Evolutionary conservation across 2,797 vertebrate genomes (phyloP).

Genomic region (Amphiprion clarkii): DNA sequence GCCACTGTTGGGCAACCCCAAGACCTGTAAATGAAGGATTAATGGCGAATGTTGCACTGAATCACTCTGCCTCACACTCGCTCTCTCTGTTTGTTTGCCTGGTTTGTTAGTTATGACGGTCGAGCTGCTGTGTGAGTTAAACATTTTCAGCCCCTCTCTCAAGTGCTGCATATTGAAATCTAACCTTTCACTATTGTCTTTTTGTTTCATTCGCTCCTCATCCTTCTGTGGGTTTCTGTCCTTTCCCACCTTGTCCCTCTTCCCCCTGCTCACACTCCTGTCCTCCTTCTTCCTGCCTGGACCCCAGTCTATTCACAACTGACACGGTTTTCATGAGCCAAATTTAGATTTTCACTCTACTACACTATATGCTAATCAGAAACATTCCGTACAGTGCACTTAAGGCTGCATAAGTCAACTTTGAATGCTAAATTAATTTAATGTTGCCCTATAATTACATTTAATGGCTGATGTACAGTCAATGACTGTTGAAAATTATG

Average conservation of each 20-base stretch:
- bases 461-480: not conserved
- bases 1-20: slow-evolving; percentile 74
- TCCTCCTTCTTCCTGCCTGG: not conserved
- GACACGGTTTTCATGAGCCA: slow-evolving; percentile 12
- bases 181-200: not conserved
- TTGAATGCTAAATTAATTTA: not conserved
- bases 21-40: slow-evolving; percentile 25
- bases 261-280: not conserved
- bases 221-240: slow-evolving; percentile 1
- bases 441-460: not conserved
- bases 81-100: not conserved
- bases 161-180: no score
- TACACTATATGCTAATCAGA: not conserved
- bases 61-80: not conserved
- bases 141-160: no score
- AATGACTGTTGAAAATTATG: not conserved
- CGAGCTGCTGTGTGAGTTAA: not conserved
- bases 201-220: slow-evolving; percentile 3
- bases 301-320: slow-evolving; percentile 11
- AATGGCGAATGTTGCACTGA: slow-evolving; percentile 5
- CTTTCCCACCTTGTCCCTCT: slow-evolving; percentile 4
- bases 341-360: slow-evolving; percentile 4
- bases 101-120: slow-evolving; percentile 13
- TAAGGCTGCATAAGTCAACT: not conserved
- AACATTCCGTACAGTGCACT: not conserved